Percentiles rank a stretch among this genome's conserved stretches.
These are phyloP conservation scores for Campoletis sonorensis DNA, from an alignment of 1,140 invertebrate genomes.

Conservation along the genomic window DNA sequence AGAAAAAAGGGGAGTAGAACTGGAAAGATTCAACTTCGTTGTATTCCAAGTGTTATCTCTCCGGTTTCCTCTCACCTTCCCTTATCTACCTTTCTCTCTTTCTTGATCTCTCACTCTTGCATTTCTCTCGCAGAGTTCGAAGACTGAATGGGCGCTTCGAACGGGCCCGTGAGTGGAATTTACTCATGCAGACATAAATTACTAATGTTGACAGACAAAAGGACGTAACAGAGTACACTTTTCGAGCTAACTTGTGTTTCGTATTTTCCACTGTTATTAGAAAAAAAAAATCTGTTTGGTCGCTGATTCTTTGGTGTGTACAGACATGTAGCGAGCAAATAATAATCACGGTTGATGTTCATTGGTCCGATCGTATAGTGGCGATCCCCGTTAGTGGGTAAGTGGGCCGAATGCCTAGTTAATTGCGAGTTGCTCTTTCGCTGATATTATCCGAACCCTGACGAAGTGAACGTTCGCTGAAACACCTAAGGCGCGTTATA, in stretches of 20 bases:
- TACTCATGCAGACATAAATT: neutral
- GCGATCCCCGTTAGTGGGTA: constrained; percentile 73
- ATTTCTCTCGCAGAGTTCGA: constrained; percentile 31
- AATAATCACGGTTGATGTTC: neutral
- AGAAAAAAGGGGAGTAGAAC: neutral
- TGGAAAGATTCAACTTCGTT: neutral
- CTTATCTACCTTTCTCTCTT: constrained; percentile 32
- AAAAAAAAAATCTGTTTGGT: neutral
- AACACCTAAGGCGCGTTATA: neutral
- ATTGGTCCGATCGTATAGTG: constrained; percentile 29
- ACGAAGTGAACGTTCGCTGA: neutral
- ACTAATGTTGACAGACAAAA: neutral
- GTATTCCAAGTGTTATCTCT: constrained; percentile 55
- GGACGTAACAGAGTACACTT: neutral
- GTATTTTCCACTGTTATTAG: neutral
- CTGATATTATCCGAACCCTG: constrained; percentile 32
- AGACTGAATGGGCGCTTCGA: neutral
- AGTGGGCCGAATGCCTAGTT: constrained; percentile 71
- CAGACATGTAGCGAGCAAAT: neutral
- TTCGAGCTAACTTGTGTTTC: neutral
- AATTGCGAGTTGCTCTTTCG: constrained; percentile 65
- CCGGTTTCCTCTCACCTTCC: constrained; percentile 51
- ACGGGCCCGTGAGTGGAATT: neutral
- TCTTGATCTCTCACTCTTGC: constrained; percentile 39
- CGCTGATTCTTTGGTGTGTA: neutral